Evolutionary conservation across 2,888 invertebrate genomes (phyloP).

Genomic region (Aricia artaxerxes): DNA sequence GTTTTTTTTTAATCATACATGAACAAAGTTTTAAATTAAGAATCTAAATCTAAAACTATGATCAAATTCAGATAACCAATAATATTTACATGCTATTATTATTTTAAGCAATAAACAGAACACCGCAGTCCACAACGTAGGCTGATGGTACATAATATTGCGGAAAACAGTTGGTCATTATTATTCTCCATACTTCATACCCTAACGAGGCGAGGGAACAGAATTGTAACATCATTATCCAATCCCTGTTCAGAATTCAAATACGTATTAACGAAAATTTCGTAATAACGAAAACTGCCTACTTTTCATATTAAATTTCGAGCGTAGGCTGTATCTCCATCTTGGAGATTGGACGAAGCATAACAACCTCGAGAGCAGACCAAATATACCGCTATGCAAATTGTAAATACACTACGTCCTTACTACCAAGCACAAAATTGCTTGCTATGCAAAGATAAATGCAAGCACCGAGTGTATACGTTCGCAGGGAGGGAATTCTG

Average conservation of each 20-base stretch:
- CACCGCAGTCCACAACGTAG: not conserved
- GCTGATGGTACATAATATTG: not conserved
- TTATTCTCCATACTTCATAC: slow-evolving; percentile 37
- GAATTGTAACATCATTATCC: slow-evolving; percentile 38
- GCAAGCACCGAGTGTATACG: slow-evolving; percentile 41
- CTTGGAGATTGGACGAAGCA: slow-evolving; percentile 42
- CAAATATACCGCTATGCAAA: slow-evolving; percentile 46
- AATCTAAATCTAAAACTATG: no score
- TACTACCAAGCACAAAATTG: slow-evolving; percentile 45
- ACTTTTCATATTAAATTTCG: slow-evolving; percentile 41
- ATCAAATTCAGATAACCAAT: no score
- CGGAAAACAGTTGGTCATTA: slow-evolving; percentile 1
- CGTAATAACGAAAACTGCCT: slow-evolving; percentile 40
- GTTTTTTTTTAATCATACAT: no score
- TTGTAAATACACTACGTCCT: slow-evolving; percentile 45
- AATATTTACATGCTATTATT: not conserved
- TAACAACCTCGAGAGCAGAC: slow-evolving; percentile 45
- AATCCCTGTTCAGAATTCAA: slow-evolving; percentile 42
- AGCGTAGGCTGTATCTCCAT: slow-evolving; percentile 44
- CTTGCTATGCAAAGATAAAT: slow-evolving; percentile 47
- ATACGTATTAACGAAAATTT: slow-evolving; percentile 33
- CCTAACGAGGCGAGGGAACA: slow-evolving; percentile 10
- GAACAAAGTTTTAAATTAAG: no score
- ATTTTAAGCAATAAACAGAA: not conserved
- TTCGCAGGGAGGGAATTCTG: slow-evolving; percentile 39